Evolutionary conservation across 2,797 vertebrate species (phyloP), one percentile per base, ranked within the genome.

Genomic region (Salmo trutta): DNA sequence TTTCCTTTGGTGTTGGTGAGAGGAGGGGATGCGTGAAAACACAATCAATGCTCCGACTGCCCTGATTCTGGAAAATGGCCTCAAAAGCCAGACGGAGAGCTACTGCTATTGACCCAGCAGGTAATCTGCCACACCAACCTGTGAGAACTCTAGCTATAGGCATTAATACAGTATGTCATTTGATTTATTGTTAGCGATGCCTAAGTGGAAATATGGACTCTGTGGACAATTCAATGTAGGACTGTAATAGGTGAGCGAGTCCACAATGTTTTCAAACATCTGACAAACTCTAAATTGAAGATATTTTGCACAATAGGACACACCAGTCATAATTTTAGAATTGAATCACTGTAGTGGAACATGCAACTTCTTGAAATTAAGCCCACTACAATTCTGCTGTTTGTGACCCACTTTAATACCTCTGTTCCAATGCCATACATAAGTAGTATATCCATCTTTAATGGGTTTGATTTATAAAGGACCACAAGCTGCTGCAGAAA

Each of bases 191-290:
- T 85, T 79, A 82, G 81, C 77, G 66, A 68, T 21, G 47, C 36
- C 75, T 81, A 82, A 79, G 79, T 81, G 36, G 77, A 82, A 82
- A 75, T 77, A 82, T 81, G 82, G 83, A 85, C 79, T 79, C 79
- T 31, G 10, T 47, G 10, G 10, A 3, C 72, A 56, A 19, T 56
- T 56, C 16, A 1, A 56, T 56, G 19, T 56, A n/a, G 4, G 54
- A 7, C 54, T 56, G 16, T n/a, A 56, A 56, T 19, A 56, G 54
- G 54, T 19, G 5, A 56, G 17, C 4, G 19, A 56, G 16, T 56
- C 54, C 15, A 56, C 54, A 56, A 54, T 54, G 6, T 7, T 36
- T 36, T 36, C 36, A 36, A 47, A 47, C 41, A 47, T 47, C 41
- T 47, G 36, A 7, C 36, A 36, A 36, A 36, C 36, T 36, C 36